A percentile compares a stretch with the other conserved stretches of the same genome.
These are phyloP conservation scores for Acholoe squamosa DNA, from an alignment of 2,888 invertebrate species.

Conservation along the genomic window DNA sequence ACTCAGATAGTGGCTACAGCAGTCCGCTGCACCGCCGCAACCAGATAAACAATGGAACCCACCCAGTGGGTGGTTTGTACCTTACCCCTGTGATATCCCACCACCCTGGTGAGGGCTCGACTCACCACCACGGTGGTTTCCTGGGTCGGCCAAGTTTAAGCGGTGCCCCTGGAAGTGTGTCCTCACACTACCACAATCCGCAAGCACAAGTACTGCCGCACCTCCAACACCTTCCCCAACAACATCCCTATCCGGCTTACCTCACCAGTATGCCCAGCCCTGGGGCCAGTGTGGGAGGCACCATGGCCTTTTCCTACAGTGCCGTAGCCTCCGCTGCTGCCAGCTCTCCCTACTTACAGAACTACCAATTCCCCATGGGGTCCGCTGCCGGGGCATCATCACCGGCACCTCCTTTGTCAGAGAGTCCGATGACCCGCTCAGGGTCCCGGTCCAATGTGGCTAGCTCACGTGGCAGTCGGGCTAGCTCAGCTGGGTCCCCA, in stretches of 20 bases:
- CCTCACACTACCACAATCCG: too few relatives aligned
- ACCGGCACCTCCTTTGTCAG: not conserved
- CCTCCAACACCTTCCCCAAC: not conserved
- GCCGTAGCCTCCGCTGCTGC: constrained; percentile 32
- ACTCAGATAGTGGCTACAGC: constrained; percentile 80
- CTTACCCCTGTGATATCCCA: constrained; percentile 62
- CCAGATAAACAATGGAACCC: constrained; percentile 75
- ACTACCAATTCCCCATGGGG: not conserved
- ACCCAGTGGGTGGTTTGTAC: constrained; percentile 55
- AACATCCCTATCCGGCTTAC: constrained; percentile 20
- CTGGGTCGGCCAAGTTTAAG: too few relatives aligned
- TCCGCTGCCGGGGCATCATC: not conserved
- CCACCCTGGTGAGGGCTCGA: not conserved
- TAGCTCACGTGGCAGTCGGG: constrained; percentile 42
- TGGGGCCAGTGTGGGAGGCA: not conserved
- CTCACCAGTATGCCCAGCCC: constrained; percentile 9
- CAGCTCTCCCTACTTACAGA: not conserved
- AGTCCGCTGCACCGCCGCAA: constrained; percentile 78
- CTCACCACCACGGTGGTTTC: not conserved
- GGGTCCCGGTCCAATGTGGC: constrained; percentile 50
- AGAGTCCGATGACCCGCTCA: not conserved
- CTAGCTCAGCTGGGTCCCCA: constrained; percentile 52
- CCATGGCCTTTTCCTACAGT: constrained; percentile 39
- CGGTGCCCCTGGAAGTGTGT: too few relatives aligned
- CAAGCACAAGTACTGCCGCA: too few relatives aligned